Conservation (phyloP, 2,888 invertebrate genomes). For the Aleiodes testaceus region DNA sequence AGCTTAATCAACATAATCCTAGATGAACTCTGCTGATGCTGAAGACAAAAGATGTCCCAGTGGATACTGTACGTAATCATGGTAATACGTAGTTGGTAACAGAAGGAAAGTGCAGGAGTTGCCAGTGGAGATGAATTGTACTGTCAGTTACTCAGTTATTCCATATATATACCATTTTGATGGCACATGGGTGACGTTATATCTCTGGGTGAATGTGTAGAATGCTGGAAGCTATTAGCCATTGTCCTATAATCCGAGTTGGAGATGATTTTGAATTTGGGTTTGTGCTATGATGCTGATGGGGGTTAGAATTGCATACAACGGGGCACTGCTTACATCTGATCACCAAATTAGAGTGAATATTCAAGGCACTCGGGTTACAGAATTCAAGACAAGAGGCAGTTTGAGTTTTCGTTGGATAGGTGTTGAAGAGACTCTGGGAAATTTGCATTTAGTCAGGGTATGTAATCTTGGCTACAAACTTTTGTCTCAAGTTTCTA, state of each 20-base stretch:
- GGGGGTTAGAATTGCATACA: conserved; percentile 24
- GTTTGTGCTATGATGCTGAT: conserved; percentile 35
- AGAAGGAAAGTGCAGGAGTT: conserved; percentile 17
- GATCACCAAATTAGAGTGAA: conserved; percentile 29
- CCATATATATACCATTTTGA: not conserved
- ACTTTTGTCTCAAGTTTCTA: conserved; percentile 25
- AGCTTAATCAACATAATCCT: no score
- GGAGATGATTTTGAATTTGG: conserved; percentile 37
- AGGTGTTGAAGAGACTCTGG: conserved; percentile 14
- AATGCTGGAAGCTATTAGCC: conserved; percentile 51
- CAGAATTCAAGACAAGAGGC: conserved; percentile 3
- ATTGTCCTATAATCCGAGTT: conserved; percentile 50
- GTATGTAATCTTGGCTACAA: conserved; percentile 17
- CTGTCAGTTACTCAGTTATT: conserved; percentile 3
- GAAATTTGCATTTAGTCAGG: conserved; percentile 29
- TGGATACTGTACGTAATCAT: not conserved
- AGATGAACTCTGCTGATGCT: not conserved
- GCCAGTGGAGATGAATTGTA: conserved; percentile 21
- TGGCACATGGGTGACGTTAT: conserved; percentile 10
- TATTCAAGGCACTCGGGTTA: conserved; percentile 1
- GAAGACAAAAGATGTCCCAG: conserved; percentile 11
- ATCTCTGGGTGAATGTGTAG: conserved; percentile 26
- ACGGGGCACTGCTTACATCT: conserved; percentile 2
- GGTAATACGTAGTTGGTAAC: not conserved
- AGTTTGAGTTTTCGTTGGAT: conserved; percentile 26